A percentile compares a stretch with the other conserved stretches of the same genome.
These are phyloP conservation scores for Rana temporaria DNA, from an alignment of 2,113 vertebrate genomes.

Conservation along the genomic window DNA sequence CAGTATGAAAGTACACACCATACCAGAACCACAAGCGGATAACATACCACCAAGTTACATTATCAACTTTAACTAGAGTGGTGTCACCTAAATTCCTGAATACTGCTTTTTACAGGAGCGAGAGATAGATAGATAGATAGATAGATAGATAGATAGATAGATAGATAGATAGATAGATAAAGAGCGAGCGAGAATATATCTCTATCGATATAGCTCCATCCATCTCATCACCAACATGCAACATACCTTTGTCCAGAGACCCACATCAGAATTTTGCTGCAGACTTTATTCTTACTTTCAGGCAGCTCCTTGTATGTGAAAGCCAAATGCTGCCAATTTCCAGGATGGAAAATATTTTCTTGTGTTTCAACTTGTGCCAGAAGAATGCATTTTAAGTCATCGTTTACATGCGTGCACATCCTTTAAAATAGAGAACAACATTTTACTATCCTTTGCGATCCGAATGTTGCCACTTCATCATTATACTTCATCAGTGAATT, in stretches of 20 bases:
- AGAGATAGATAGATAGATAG: too few relatives aligned
- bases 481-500: too few relatives aligned
- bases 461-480: background rate
- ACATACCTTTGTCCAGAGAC: slow-evolving; percentile 90
- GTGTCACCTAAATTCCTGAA: too few relatives aligned
- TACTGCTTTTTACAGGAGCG: too few relatives aligned
- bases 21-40: too few relatives aligned
- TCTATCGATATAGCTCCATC: too few relatives aligned
- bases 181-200: too few relatives aligned
- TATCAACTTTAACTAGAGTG: too few relatives aligned
- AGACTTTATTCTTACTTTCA: slow-evolving; percentile 91
- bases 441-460: background rate
- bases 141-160: too few relatives aligned
- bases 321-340: slow-evolving; percentile 91
- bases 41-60: too few relatives aligned
- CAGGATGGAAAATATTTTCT: slow-evolving; percentile 77
- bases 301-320: slow-evolving; percentile 89
- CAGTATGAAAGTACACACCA: too few relatives aligned
- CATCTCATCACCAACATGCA: background rate
- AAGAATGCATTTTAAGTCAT: slow-evolving; percentile 87
- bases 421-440: slow-evolving; percentile 69
- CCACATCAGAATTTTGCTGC: slow-evolving; percentile 85
- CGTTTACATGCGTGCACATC: slow-evolving; percentile 90
- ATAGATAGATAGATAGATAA: too few relatives aligned
- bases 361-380: slow-evolving; percentile 89